Percentiles rank a stretch among this genome's conserved stretches.
Evolutionary conservation across 2,797 vertebrate genomes (phyloP).

Genomic region (Chaunax sp.): DNA sequence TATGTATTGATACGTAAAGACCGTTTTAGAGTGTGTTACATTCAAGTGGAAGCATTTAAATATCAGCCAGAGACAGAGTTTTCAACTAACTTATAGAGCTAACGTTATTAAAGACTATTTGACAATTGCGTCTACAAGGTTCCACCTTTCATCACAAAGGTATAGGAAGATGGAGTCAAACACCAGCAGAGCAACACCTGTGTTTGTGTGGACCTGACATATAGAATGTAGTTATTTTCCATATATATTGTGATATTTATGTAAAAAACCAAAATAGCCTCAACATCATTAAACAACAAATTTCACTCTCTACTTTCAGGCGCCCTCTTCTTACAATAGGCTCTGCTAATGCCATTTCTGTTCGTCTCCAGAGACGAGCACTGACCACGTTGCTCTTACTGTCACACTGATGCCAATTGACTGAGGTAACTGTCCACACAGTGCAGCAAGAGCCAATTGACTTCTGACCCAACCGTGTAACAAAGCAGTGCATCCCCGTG

Average conservation of each 20-base stretch:
- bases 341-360: slow-evolving; percentile 21
- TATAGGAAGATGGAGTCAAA: not conserved
- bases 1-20: too few species aligned
- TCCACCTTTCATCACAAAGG: too few species aligned
- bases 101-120: too few species aligned
- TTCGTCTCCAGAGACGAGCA: slow-evolving; percentile 32
- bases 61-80: too few species aligned
- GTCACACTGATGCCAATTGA: slow-evolving; percentile 75
- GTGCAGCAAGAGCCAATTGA: slow-evolving; percentile 75
- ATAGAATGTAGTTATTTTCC: not conserved
- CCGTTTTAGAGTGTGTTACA: too few species aligned
- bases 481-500: slow-evolving; percentile 67
- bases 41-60: too few species aligned
- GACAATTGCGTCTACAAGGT: too few species aligned
- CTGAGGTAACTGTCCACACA: slow-evolving; percentile 63
- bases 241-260: not conserved
- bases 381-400: slow-evolving; percentile 40
- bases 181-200: not conserved
- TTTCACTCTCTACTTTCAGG: not conserved
- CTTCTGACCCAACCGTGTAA: slow-evolving; percentile 65
- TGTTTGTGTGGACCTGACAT: not conserved
- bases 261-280: too few species aligned
- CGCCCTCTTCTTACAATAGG: not conserved
- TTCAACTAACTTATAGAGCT: not conserved
- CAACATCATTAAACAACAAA: too few species aligned